Evolutionary conservation across 2,888 invertebrate genomes (phyloP), one percentile per base, ranked within the genome.

Genomic region (Coenonympha glycerion): DNA sequence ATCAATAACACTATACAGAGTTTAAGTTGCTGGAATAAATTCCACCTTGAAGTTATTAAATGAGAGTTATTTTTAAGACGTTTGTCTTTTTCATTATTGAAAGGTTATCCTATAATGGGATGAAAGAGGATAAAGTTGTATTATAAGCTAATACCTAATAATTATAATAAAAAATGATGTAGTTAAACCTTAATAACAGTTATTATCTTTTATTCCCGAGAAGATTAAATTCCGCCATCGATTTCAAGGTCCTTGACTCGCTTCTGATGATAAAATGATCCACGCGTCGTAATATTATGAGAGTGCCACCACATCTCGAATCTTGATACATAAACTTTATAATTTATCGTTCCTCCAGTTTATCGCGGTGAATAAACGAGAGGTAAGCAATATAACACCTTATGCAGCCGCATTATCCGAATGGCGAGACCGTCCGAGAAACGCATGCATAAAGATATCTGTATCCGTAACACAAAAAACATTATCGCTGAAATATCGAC

Each of bases 401-500:
- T 61, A 64, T 60, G 59, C 58, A 54, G 52, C 58, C 49, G 54
- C 55, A 60, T 64, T 61, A 69, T 67, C 66, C 60, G 60, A 63
- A 66, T 63, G 66, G 69, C 69, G 76, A 73, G 76, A 74, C 76
- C 75, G 73, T 75, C 73, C 71, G 76, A 73, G 76, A 70, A 68
- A 70, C 68, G 72, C 62, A 63, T 64, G 64, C 73, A 78, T 80
- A 82, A 82, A 80, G 76, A 74, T 77, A 81, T 78, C 76, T 73
- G 77, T 76, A n/a, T 75, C 76, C 69, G 68, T 66, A 65, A 65
- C 74, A 79, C 75, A 76, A 78, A 31, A 75, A 75, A 75, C 79
- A 77, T 80, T 84, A 83, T 81, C 78, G 71, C 73, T 83, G 81
- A 84, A 81, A 80, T 85, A 85, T 83, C 80, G 83, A 81, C 79